Base-by-base conservation (phyloP, 1,140 invertebrate genomes). In the Philotrypesis tridentata region DNA sequence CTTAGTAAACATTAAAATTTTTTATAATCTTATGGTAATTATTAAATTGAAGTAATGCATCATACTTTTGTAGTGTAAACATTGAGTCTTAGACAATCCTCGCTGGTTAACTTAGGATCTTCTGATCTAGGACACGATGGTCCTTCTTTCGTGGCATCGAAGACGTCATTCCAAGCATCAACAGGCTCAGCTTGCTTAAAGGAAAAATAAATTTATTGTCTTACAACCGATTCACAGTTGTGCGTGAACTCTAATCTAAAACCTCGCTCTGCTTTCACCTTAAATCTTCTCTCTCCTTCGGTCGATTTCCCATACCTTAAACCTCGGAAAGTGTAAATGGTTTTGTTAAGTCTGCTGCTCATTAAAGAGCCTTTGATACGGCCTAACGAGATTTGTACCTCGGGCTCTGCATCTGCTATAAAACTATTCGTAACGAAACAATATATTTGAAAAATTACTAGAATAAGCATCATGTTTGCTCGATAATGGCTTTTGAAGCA, bases 1-100 rank as follows among this genome's bases (percentile, higher is more conserved):
- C 14, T 70, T 65, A 14, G 12, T 29, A 68, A 31, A 33, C 7
- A 31, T 68, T 21, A 31, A 17, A 6, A 31, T 31, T 68, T 33
- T 0, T 29, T 21, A 8, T n/a, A 17, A 7, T 17, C 2, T 17
- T 17, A 33, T 68, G 67, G 4, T 7, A 27, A 65, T 25, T 65
- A 6, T 29, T 9, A 61, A 61, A 65, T 65, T 27, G 7, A 33
- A 31, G 0, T 61, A 23, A 37, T 14, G 25, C 4, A 27, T 4
- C 7, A n/a, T 87, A 91, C 90, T 84, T 87, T 85, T 3, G 92
- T 93, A 0, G 94, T 93, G 86, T 95, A 95, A 31, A 95, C 92
- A 86, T 95, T 95, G 12, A 96, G 84, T 0, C 92, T 90, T 8
- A 96, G 90, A 86, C 95, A 96, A 86, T 96, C 95, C 87, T 96